These are phyloP conservation scores for Anolis sagrei DNA, from an alignment of 2,113 vertebrate genomes.

Conservation along the genomic window DNA sequence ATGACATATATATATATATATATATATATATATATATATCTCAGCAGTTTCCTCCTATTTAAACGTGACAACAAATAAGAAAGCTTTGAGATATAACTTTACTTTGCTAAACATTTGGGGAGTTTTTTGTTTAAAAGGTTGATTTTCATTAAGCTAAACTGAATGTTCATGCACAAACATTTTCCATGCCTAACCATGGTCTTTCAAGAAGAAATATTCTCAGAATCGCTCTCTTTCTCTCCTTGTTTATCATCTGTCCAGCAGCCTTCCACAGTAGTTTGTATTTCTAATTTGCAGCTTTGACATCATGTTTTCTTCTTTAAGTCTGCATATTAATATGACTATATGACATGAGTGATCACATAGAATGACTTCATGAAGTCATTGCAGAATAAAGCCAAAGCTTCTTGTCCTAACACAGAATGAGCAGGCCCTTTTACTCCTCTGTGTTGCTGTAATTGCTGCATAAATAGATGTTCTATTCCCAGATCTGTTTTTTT, in stretches of 20 bases:
- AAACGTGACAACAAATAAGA: slow-evolving; percentile 1
- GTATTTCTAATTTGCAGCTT: background rate
- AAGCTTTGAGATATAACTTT: slow-evolving; percentile 28
- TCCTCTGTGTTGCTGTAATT: too few relatives aligned
- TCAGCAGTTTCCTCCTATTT: slow-evolving; percentile 39
- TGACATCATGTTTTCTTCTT: too few relatives aligned
- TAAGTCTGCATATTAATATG: too few relatives aligned
- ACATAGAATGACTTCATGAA: too few relatives aligned
- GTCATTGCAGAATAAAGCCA: too few relatives aligned
- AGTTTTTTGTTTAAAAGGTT: background rate
- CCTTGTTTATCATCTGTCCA: background rate
- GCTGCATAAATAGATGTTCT: too few relatives aligned
- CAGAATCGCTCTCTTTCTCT: background rate
- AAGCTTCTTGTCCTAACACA: too few relatives aligned
- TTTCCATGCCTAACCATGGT: background rate
- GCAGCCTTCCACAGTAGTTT: background rate
- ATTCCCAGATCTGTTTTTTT: too few relatives aligned
- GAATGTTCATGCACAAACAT: background rate
- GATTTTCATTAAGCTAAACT: background rate
- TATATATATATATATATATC: slow-evolving; percentile 17
- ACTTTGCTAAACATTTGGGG: background rate
- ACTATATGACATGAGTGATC: too few relatives aligned
- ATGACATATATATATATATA: slow-evolving; percentile 29
- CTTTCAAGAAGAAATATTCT: background rate
- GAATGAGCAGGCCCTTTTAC: too few relatives aligned